Evolutionary conservation across 2,888 invertebrate genomes (phyloP).

Genomic region (Prostheceraeus crozeri): DNA sequence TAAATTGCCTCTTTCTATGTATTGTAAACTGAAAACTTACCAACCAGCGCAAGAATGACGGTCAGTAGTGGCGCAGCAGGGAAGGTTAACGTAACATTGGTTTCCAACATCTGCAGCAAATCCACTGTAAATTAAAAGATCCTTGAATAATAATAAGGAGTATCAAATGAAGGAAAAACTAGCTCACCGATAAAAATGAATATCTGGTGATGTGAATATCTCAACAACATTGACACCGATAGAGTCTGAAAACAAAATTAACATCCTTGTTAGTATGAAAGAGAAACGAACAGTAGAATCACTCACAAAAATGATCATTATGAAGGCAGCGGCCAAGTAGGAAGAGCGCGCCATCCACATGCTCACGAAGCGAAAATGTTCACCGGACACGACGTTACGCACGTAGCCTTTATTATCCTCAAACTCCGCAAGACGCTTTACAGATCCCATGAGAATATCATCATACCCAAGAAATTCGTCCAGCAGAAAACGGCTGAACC

Average conservation of each 20-base stretch:
- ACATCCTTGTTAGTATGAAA: too few relatives aligned
- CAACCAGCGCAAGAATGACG: slow-evolving; percentile 91
- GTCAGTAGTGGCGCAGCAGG: slow-evolving; percentile 92
- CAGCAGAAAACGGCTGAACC: slow-evolving; percentile 77
- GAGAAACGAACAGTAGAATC: slow-evolving; percentile 21
- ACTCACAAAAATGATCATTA: slow-evolving; percentile 98
- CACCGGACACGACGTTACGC: slow-evolving; percentile 89
- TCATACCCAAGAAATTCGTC: slow-evolving; percentile 92
- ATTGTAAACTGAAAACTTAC: slow-evolving; percentile 64
- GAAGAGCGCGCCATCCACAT: slow-evolving; percentile 91
- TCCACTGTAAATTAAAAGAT: slow-evolving; percentile 66
- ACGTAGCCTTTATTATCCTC: slow-evolving; percentile 79
- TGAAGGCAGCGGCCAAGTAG: slow-evolving; percentile 86
- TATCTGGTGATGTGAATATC: slow-evolving; percentile 98
- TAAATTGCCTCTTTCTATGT: too few relatives aligned
- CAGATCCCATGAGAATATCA: slow-evolving; percentile 88
- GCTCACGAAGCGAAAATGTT: slow-evolving; percentile 93
- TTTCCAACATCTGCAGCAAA: slow-evolving; percentile 91
- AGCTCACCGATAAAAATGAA: slow-evolving; percentile 93
- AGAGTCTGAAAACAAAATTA: slow-evolving; percentile 74
- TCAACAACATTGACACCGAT: slow-evolving; percentile 88
- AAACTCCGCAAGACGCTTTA: slow-evolving; percentile 84
- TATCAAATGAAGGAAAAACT: slow-evolving; percentile 23
- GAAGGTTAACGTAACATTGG: slow-evolving; percentile 83
- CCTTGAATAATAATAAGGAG: slow-evolving; percentile 23